Percentiles rank a stretch among this genome's conserved stretches.
Conservation (phyloP, 2,888 invertebrate genomes). For the Eilema depressum region DNA sequence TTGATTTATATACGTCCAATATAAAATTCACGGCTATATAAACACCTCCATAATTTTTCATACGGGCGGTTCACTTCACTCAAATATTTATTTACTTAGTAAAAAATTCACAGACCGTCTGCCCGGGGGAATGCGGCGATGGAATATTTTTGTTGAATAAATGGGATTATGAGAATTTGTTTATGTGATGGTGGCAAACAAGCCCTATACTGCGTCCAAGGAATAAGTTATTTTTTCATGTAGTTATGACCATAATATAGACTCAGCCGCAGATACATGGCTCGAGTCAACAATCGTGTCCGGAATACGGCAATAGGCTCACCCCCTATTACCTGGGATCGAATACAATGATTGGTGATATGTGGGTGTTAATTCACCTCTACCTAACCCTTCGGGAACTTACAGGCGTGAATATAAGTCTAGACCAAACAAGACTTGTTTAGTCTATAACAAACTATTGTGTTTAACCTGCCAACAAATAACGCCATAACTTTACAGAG, state of each 20-base stretch:
- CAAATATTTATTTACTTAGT: conserved; percentile 12
- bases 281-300: no score
- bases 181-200: no score
- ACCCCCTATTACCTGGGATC: no score
- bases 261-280: no score
- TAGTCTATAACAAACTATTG: background rate
- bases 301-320: no score
- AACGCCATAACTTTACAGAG: background rate
- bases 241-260: no score
- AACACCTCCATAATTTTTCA: conserved; percentile 11
- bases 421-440: background rate
- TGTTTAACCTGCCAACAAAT: conserved; percentile 1
- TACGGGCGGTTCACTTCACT: background rate
- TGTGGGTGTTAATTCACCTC: no score
- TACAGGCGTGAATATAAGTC: no score
- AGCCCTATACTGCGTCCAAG: no score
- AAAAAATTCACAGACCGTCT: conserved; percentile 6
- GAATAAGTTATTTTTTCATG: no score
- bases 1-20: background rate
- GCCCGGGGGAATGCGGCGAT: background rate
- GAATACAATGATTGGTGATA: no score
- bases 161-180: background rate
- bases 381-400: no score
- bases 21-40: conserved; percentile 11
- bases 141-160: background rate